These are phyloP conservation scores for Idaea straminata DNA, from an alignment of 2,888 invertebrate species.

Conservation along the genomic window DNA sequence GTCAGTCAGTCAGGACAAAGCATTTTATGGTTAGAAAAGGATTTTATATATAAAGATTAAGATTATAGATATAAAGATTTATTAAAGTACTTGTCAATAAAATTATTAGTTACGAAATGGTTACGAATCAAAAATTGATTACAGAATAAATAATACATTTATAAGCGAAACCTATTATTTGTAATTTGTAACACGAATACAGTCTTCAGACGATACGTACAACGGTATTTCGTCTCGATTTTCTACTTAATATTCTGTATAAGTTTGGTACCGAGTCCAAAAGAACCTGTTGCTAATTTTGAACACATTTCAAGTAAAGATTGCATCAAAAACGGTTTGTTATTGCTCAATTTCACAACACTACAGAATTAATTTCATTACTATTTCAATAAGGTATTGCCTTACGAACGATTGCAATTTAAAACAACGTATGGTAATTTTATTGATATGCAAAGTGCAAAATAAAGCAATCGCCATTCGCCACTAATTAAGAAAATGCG, in stretches of 20 bases:
- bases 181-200: not conserved
- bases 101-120: no score
- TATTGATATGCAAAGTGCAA: not conserved
- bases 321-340: not conserved
- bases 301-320: not conserved
- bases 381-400: not conserved
- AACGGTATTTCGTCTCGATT: not conserved
- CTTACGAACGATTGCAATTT: not conserved
- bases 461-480: not conserved
- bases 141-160: not conserved
- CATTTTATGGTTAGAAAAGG: no score
- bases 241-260: not conserved
- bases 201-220: not conserved
- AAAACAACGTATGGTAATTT: not conserved
- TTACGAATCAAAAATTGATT: no score
- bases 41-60: no score
- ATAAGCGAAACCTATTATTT: not conserved
- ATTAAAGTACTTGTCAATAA: no score
- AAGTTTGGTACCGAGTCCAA: not conserved
- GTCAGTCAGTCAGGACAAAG: no score
- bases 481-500: not conserved
- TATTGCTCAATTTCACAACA: not conserved
- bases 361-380: not conserved
- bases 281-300: not conserved
- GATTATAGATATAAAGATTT: no score